These are phyloP conservation scores for Zonotrichia albicollis DNA, from an alignment of 2,797 vertebrate species.

Conservation along the genomic window DNA sequence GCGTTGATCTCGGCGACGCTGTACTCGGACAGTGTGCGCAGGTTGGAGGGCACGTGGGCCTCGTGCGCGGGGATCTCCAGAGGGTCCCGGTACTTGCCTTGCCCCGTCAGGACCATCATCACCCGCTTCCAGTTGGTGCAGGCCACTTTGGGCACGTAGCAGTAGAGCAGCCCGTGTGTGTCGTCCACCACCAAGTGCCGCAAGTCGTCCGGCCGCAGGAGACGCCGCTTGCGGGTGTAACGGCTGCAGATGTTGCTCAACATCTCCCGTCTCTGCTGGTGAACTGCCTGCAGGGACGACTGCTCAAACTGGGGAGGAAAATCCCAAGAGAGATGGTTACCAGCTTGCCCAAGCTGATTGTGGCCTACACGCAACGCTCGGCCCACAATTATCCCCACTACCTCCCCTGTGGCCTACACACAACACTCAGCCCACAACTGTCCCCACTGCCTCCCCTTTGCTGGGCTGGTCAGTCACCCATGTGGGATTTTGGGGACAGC, in stretches of 20 bases:
- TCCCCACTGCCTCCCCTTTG: neutral
- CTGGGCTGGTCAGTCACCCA: neutral
- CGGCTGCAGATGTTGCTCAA: constrained; percentile 82
- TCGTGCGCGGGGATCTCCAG: constrained; percentile 88
- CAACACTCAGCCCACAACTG: accelerated
- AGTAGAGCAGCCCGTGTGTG: constrained; percentile 90
- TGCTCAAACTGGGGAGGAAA: constrained; percentile 59
- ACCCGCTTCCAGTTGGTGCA: constrained; percentile 98
- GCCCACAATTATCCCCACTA: neutral
- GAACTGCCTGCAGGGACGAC: constrained; percentile 77
- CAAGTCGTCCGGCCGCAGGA: constrained; percentile 87
- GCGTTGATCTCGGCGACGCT: constrained; percentile 86
- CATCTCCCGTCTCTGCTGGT: constrained; percentile 84
- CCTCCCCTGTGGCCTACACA: neutral
- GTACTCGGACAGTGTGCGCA: constrained; percentile 89
- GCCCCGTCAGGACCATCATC: constrained; percentile 89
- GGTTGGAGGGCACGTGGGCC: constrained; percentile 86
- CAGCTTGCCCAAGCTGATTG: neutral
- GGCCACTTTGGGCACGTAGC: constrained; percentile 97
- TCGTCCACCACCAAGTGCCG: constrained; percentile 96
- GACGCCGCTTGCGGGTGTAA: constrained; percentile 83
- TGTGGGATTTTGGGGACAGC: neutral
- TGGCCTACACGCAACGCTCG: neutral
- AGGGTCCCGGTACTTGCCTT: constrained; percentile 83
- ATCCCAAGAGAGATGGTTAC: neutral